Evolutionary conservation across 2,888 invertebrate species (phyloP), one percentile per base, ranked within the genome.

Genomic region (Synanthedon andrenaeformis): DNA sequence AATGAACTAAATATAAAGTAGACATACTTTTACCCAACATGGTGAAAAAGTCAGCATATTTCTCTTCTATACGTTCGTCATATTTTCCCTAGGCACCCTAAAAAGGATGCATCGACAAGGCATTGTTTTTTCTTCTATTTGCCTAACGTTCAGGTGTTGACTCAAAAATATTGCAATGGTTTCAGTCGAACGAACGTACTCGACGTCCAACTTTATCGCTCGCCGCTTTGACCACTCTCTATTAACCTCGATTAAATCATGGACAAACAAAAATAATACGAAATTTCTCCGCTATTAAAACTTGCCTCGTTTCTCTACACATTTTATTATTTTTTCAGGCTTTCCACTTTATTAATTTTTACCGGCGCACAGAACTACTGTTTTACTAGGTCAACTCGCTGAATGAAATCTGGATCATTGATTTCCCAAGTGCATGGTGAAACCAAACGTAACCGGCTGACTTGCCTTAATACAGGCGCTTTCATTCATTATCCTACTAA

Each of bases 341-440:
- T 45, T 45, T 45, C 45, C 49, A 28, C 42, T 60, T 70, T 72
- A 74, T 77, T 75, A 74, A 71, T 73, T 76, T 74, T 67, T 65
- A 67, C 67, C 60, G 64, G 63, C 61, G 64, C 64, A 64, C 64
- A 62, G 61, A 65, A 64, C 35, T 35, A 35, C 69, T 68, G 63
- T 70, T 74, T 77, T 75, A 51, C 62, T 76, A 72, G 77, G 77
- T 75, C 75, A 75, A 54, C 65, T 58, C 57, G 63, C 14, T 54
- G 49, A 52, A 54, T 51, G 51, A 51, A 76, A 70, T 74, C 63
- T 63, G 66, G 68, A 69, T 73, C 79, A 79, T 73, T 82, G 82
- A 82, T 82, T 82, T 82, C 81, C 81, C 81, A 60, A 64, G 82
- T 69, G 81, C 72, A 71, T 79, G 76, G 80, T 80, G 73, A 77